These are phyloP conservation scores for Nymphalis polychloros DNA, from an alignment of 2,888 invertebrate species.

Conservation along the genomic window DNA sequence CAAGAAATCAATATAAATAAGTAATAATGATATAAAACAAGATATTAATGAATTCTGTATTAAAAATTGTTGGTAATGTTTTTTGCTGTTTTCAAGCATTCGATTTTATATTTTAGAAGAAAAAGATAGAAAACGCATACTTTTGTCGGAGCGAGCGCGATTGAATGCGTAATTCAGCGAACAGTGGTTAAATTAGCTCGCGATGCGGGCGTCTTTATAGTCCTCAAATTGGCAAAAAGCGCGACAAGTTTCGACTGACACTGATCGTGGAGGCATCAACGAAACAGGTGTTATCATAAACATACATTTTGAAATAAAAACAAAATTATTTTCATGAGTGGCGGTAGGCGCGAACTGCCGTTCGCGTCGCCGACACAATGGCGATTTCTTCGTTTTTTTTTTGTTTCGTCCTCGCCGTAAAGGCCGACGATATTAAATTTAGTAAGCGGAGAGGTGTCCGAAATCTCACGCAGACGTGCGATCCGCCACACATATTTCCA, in stretches of 20 bases:
- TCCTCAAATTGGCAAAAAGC: conserved; percentile 81
- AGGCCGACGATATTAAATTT: conserved; percentile 81
- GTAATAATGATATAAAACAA: too few species aligned
- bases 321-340: conserved; percentile 82
- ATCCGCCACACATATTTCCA: conserved; percentile 83
- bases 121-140: conserved; percentile 44
- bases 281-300: conserved; percentile 83
- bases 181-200: conserved; percentile 79
- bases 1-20: too few species aligned
- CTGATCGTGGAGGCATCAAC: conserved; percentile 80
- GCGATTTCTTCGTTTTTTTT: conserved; percentile 75
- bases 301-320: conserved; percentile 81
- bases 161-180: conserved; percentile 75
- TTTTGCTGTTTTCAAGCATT: conserved; percentile 1
- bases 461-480: conserved; percentile 82
- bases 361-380: conserved; percentile 80
- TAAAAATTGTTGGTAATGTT: not conserved
- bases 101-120: conserved; percentile 7
- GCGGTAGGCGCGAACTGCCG: conserved; percentile 80
- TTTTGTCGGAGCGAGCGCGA: conserved; percentile 52
- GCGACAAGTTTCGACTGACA: conserved; percentile 77
- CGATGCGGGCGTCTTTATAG: conserved; percentile 80
- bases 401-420: conserved; percentile 71
- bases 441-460: conserved; percentile 82
- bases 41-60: too few species aligned